Evolutionary conservation across 2,888 invertebrate genomes (phyloP), one percentile per base, ranked within the genome.

Genomic region (Sesia apiformis): DNA sequence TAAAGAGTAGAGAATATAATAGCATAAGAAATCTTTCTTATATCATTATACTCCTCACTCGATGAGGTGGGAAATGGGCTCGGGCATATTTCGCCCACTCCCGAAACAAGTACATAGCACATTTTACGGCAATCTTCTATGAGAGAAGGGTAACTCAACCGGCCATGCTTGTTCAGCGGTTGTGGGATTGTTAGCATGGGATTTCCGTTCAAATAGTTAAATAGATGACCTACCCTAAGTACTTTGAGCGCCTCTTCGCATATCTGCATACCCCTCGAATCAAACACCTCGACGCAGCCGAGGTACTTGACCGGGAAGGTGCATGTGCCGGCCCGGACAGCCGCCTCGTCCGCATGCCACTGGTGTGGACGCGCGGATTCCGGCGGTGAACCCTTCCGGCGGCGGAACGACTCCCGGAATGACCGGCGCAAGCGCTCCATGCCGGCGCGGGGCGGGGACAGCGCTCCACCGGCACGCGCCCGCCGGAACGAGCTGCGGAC

Each of bases 211-310:
- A 23, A 23, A 23, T 23, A 23, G 23, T 6, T 5, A 42, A 42
- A 6, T 7, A 7, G 7, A 7, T 7, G 7, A 90, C 94, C 93
- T 84, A 98, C 98, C 91, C 97, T 93, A 60, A 99, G 92, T 63
- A 97, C 96, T 91, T 98, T 99, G 60, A 99, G 92, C 53, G 99
- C 99, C 84, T 98, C 98, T 84, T 99, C 99, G 91, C 99, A 99
- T 58, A 99, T 97, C 89, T 98, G 97, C 98, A 99, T 99, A 53
- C 99, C 99, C 74, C 99, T 93, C 5, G 98, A 98, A 90, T 99
- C 99, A 89, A 97, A 99, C 46, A 99, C 99, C 90, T 99, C 99
- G 52, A 99, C 98, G 83, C 98, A 98, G 62, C 99, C 99, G 75
- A 99, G 91, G 90, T 99, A 99, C 93, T 99, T 98, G 67, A 99